A percentile compares a stretch with the other conserved stretches of the same genome.
Conservation (phyloP, 2,888 invertebrate genomes). For the Ptilodon capucinus region DNA sequence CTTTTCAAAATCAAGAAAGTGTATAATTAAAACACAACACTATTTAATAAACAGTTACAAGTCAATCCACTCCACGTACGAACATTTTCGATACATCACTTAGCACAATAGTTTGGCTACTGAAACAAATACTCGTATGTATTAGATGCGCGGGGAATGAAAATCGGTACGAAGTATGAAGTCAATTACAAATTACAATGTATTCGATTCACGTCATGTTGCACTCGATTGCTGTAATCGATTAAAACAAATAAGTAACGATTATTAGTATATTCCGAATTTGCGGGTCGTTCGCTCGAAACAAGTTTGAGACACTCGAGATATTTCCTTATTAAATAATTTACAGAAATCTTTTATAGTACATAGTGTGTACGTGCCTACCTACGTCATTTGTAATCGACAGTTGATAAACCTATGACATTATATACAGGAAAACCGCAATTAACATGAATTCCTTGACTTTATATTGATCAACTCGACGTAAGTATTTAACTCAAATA, state of each 20-base stretch:
- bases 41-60: constrained; percentile 23
- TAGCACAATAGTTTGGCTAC: constrained; percentile 31
- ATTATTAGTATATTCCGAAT: constrained; percentile 7
- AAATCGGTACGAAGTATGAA: constrained; percentile 27
- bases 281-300: neutral
- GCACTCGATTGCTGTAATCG: constrained; percentile 46
- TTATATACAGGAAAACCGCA: constrained; percentile 1
- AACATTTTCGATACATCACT: constrained; percentile 64
- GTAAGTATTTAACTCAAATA: neutral
- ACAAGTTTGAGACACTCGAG: too few relatives aligned
- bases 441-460: neutral
- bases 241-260: constrained; percentile 18
- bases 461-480: neutral
- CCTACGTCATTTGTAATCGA: neutral
- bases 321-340: too few relatives aligned
- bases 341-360: too few relatives aligned
- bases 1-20: constrained; percentile 18
- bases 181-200: constrained; percentile 22
- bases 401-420: neutral
- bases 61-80: constrained; percentile 72
- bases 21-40: constrained; percentile 24
- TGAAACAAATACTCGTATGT: constrained; percentile 50
- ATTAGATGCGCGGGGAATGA: constrained; percentile 43
- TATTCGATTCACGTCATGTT: constrained; percentile 39
- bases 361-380: too few relatives aligned